Evolutionary conservation across 2,113 vertebrate species (phyloP).

Genomic region (Nannospalax galili): DNA sequence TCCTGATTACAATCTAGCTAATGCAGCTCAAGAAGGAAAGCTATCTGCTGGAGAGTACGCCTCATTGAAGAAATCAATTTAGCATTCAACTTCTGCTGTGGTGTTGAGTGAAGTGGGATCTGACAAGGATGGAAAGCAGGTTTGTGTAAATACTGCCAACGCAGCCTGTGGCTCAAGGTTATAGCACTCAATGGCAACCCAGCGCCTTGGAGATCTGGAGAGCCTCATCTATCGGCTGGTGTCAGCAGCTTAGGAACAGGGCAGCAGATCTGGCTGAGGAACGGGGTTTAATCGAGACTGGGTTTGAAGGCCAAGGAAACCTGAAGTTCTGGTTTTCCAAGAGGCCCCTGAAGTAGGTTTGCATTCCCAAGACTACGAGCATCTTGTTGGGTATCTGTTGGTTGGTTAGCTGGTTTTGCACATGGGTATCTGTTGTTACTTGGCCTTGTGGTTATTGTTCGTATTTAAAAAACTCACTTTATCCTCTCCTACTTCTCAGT

Average conservation of each 20-base stretch:
- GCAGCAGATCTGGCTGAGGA: conserved; percentile 38
- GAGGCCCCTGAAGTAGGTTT: background rate
- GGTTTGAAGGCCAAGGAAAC: background rate
- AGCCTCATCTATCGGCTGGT: conserved; percentile 78
- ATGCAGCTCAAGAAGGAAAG: conserved; percentile 75
- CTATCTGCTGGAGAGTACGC: conserved; percentile 81
- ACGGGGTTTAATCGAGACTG: background rate
- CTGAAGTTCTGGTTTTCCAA: background rate
- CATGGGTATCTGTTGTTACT: background rate
- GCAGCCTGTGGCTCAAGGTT: conserved; percentile 86
- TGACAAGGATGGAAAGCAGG: conserved; percentile 87
- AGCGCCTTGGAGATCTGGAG: conserved; percentile 68
- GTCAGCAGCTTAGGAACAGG: conserved; percentile 77
- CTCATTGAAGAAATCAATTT: conserved; percentile 86
- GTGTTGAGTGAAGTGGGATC: conserved; percentile 83
- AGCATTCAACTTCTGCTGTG: conserved; percentile 81
- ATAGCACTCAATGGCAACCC: conserved; percentile 80
- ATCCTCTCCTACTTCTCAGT: background rate
- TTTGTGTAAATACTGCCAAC: conserved; percentile 86
- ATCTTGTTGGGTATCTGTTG: background rate
- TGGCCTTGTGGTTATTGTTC: background rate
- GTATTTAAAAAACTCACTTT: background rate
- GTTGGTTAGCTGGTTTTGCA: background rate
- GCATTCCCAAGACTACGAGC: background rate
- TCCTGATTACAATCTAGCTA: conserved; percentile 77